A percentile compares a stretch with the other conserved stretches of the same genome.
Conservation (phyloP, 2,113 vertebrate genomes). For the Phocoena phocoena region DNA sequence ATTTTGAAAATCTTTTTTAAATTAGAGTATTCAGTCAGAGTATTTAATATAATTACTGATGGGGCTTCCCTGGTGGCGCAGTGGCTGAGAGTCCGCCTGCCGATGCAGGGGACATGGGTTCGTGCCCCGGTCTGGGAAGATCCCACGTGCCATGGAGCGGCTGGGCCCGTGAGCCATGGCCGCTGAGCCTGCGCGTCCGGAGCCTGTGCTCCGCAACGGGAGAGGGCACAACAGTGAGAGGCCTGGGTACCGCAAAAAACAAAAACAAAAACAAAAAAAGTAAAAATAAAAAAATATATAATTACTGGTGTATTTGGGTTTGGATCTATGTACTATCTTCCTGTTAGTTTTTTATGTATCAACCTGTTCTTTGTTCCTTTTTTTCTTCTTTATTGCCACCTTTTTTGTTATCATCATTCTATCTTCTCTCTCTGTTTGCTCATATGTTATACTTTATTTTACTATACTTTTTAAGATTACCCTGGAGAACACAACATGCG, state of each 20-base stretch:
- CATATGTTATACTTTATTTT: not conserved
- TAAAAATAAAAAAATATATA: not conserved
- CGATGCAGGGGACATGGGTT: no score
- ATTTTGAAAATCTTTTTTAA: conserved; percentile 5
- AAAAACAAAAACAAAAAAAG: no score
- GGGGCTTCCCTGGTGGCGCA: no score
- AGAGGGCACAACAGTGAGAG: no score
- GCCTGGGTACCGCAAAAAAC: no score
- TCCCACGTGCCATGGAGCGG: no score
- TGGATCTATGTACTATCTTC: not conserved
- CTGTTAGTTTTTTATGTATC: not conserved
- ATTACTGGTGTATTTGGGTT: not conserved
- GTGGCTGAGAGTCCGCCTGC: no score
- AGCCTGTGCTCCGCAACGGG: no score
- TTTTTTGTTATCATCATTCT: not conserved
- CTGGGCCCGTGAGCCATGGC: no score
- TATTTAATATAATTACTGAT: not conserved
- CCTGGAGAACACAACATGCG: not conserved
- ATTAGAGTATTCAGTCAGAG: not conserved
- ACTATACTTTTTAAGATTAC: not conserved
- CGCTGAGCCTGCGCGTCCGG: no score
- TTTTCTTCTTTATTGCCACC: not conserved
- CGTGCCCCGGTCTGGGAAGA: no score
- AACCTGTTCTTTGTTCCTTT: not conserved
- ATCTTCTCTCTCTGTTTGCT: not conserved